Conservation (phyloP, 2,888 invertebrate genomes). For the Lithophane socia region DNA sequence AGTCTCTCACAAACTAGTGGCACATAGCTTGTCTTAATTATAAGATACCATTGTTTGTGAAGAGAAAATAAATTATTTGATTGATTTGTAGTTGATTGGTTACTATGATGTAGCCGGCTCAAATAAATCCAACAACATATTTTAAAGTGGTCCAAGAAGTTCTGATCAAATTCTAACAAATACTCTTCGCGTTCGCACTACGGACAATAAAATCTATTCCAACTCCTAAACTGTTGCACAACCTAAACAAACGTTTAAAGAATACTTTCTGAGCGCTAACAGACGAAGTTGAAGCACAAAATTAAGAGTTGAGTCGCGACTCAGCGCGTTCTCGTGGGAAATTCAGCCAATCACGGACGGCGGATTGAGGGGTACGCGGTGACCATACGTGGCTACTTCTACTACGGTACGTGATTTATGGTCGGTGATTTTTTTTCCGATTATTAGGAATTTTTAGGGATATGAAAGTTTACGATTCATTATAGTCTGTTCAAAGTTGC, state of each 20-base stretch:
- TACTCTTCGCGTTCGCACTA: not conserved
- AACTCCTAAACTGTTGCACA: conserved; percentile 48
- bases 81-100: no score
- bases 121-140: no score
- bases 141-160: not conserved
- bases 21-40: no score
- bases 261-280: conserved; percentile 71
- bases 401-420: conserved; percentile 18
- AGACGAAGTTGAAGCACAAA: conserved; percentile 78
- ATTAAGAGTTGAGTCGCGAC: conserved; percentile 86
- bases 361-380: conserved; percentile 76
- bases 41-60: no score
- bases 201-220: conserved; percentile 4
- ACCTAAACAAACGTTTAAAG: conserved; percentile 64
- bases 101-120: no score
- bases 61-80: no score
- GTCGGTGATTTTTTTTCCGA: not conserved
- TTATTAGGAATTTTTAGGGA: not conserved
- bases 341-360: conserved; percentile 86
- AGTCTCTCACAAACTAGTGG: no score
- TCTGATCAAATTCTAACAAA: conserved; percentile 1
- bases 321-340: conserved; percentile 81
- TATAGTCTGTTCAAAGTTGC: not conserved
- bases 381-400: conserved; percentile 71
- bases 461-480: not conserved